Evolutionary conservation across 2,113 vertebrate genomes (phyloP), one percentile per base, ranked within the genome.

Genomic region (Haliaeetus leucogaster): DNA sequence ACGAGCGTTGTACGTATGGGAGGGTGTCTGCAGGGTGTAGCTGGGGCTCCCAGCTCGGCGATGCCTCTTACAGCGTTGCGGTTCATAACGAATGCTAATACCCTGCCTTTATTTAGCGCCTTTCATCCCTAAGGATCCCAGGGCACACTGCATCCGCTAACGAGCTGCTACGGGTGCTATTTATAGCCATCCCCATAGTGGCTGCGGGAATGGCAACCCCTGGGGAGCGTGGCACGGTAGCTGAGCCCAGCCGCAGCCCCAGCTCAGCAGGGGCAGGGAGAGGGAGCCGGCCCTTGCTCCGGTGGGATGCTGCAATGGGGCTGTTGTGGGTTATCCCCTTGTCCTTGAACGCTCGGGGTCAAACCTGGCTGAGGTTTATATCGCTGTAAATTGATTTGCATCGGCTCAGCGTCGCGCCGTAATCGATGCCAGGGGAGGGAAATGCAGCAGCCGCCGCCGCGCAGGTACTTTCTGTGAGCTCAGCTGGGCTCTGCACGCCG

Each of bases 101-200:
- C 78, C 29, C 70, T 68, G 93, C 93, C 71, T 95, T 95, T 77
- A 76, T 92, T 86, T 68, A 91, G 81, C 16, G 32, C 95, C 45
- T 87, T 87, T 73, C 86, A 48, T 94, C 73, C 93, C 86, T n/a
- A 25, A 87, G 95, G 93, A 89, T 84, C 21, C 91, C 52, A 3
- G 86, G 81, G 47, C 89, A 14, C 16, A 15, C 95, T 20, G 90
- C 90, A 80, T 63, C 86, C 65, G 0, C 70, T 82, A 76, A 82
- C 73, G 18, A 84, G 83, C 77, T 40, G 73, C 91, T 94, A 12
- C 16, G 6, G 6, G 58, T 2, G 3, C 89, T 89, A 72, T 97
- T 97, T 95, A 76, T 92, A 89, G 66, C 48, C 34, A 1, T 52
- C 16, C 34, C 89, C 26, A 12, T 0, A 3, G 85, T 13, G 32